Percentiles rank a stretch among this genome's conserved stretches.
Evolutionary conservation across 2,113 vertebrate genomes (phyloP).

Genomic region (Prionailurus bengalensis): DNA sequence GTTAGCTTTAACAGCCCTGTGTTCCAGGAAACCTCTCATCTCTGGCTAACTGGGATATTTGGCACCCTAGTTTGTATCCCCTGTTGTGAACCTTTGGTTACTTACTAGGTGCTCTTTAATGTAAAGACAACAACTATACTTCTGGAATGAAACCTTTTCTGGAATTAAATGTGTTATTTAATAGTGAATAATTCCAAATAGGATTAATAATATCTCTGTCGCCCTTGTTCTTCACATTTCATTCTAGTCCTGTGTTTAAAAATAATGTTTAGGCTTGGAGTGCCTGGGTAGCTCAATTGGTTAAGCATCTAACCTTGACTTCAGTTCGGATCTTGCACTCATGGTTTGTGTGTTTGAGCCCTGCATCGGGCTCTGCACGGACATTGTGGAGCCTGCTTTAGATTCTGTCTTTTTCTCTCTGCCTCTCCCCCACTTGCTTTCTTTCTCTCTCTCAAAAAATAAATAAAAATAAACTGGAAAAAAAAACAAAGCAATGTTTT

Average conservation of each 20-base stretch:
- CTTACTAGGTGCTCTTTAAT: conserved; percentile 11
- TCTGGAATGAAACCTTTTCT: not conserved
- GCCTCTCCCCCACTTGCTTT: too few species aligned
- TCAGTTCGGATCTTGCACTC: too few species aligned
- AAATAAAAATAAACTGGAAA: too few species aligned
- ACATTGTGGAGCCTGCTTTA: too few species aligned
- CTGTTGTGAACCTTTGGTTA: not conserved
- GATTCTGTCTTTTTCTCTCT: too few species aligned
- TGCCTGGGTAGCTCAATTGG: too few species aligned
- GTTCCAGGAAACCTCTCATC: not conserved
- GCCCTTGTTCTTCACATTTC: not conserved
- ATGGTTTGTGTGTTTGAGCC: too few species aligned
- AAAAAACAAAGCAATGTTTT: not conserved
- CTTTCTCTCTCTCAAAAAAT: too few species aligned
- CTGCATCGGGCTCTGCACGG: too few species aligned
- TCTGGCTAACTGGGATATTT: not conserved
- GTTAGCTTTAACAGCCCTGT: not conserved
- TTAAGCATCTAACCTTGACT: too few species aligned
- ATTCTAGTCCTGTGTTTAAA: not conserved
- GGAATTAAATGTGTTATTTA: not conserved
- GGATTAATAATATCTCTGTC: not conserved
- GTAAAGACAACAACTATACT: not conserved
- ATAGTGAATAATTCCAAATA: not conserved
- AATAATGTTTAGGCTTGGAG: not conserved
- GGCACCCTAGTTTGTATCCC: not conserved